A percentile compares a stretch with the other conserved stretches of the same genome.
These are phyloP conservation scores for Apis cerana DNA, from an alignment of 1,140 invertebrate genomes.

Conservation along the genomic window DNA sequence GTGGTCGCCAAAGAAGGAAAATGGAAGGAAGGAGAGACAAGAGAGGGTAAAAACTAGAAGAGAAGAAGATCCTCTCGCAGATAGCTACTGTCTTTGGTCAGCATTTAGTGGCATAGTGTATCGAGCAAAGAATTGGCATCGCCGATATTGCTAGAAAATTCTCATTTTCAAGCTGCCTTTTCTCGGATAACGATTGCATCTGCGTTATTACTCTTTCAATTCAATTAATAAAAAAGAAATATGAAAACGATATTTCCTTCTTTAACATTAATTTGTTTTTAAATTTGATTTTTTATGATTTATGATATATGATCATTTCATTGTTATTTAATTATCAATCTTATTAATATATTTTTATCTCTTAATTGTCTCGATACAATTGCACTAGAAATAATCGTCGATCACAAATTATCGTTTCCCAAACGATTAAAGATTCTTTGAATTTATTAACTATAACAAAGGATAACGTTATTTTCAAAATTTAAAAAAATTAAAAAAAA, in stretches of 20 bases:
- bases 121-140: constrained; percentile 35
- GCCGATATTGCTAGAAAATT: constrained; percentile 59
- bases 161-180: constrained; percentile 55
- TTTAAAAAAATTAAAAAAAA: no score
- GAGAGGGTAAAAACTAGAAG: constrained; percentile 9
- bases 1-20: neutral
- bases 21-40: constrained; percentile 24
- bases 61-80: constrained; percentile 43
- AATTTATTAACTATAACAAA: no score
- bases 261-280: no score
- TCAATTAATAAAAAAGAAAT: no score
- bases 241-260: no score
- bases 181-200: constrained; percentile 53
- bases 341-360: no score
- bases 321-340: no score
- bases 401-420: neutral
- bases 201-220: neutral
- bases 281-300: no score
- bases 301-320: no score
- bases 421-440: neutral
- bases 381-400: neutral
- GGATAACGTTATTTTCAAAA: no score
- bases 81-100: constrained; percentile 66
- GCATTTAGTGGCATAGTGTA: constrained; percentile 65
- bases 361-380: no score